Base-by-base conservation (phyloP, 2,888 invertebrate genomes). In the Cristatella mucedo region DNA sequence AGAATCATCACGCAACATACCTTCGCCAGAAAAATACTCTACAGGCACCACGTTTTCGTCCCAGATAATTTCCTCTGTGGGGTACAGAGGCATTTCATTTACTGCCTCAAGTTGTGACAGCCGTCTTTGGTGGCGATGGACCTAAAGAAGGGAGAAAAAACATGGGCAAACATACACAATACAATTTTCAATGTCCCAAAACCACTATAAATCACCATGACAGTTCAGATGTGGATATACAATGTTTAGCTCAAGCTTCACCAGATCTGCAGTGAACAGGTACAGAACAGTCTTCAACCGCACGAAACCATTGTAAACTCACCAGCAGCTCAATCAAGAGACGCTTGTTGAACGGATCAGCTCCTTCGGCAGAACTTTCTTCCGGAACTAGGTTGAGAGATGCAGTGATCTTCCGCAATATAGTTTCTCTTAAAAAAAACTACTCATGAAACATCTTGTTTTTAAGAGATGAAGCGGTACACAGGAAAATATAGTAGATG, bases 11-110 rank as follows among this genome's bases (percentile, higher is more conserved):
- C n/a, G 11, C 4, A 20, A 16, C 40, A 38, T 45, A 66, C 66
- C 86, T 64, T 95, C 93, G 0, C 93, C 91, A 30, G 85, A 83
- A 68, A 83, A 95, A 61, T 91, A 91, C 56, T 95, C 91, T 0
- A 87, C 83, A 0, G 97, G 97, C 0, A 99, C 95, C 31, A 97
- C 77, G 60, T 95, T 93, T 65, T 97, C 93, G 66, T 99, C 87
- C 97, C 97, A 99, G 52, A 97, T 87, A 2, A 95, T 80, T 44
- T 83, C 80, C 63, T 99, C 97, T 0, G 91, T 95, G 0, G 97
- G 97, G 62, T 97, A 99, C 1, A 99, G 71, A 0, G 97, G 95
- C 86, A 95, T 91, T 52, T 86, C 82, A 63, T 97, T 99, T 9
- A 99, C 68, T 41, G 84, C 82, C 59, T 93, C 86, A 40, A 95